phyloP scores from a whole-genome alignment of 2,113 vertebrate species.

The Oryzias celebensis region DNA sequence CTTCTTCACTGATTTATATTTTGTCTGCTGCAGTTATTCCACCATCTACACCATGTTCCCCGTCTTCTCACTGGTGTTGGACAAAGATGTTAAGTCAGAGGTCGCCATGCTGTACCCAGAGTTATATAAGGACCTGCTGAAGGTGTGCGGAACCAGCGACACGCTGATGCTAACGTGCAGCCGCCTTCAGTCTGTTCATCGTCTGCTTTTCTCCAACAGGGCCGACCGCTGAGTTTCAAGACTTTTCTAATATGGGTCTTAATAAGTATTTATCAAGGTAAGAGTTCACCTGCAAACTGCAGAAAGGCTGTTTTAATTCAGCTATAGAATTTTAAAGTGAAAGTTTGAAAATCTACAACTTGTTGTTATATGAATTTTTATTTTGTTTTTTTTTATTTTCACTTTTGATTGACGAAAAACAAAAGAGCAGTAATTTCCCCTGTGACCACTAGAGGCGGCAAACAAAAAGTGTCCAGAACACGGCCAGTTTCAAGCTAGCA shows the following conservation, averaged over 20 bases:
- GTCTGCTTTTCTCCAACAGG: slow-evolving; percentile 71
- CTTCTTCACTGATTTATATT: slow-evolving; percentile 14
- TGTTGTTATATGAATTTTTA: no score
- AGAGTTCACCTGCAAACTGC: slow-evolving; percentile 27
- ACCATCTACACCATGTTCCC: slow-evolving; percentile 99
- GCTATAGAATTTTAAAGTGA: no score
- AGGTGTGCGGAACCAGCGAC: slow-evolving; percentile 73
- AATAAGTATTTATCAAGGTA: slow-evolving; percentile 99
- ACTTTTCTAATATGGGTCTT: slow-evolving; percentile 97
- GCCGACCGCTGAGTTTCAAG: slow-evolving; percentile 93
- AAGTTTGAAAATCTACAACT: no score
- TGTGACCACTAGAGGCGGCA: no score
- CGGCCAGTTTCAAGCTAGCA: no score
- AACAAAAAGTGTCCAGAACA: no score
- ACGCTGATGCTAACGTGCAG: neutral
- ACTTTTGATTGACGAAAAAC: no score
- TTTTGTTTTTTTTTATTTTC: no score
- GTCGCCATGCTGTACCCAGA: slow-evolving; percentile 98
- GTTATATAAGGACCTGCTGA: slow-evolving; percentile 95
- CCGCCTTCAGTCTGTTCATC: neutral
- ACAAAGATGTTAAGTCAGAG: slow-evolving; percentile 97
- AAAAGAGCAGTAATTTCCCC: no score
- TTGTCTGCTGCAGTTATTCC: slow-evolving; percentile 83
- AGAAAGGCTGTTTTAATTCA: no score
- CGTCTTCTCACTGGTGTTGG: slow-evolving; percentile 94